A percentile compares a stretch with the other conserved stretches of the same genome.
Conservation (phyloP, 2,113 vertebrate genomes). For the Dermatemys mawii region DNA sequence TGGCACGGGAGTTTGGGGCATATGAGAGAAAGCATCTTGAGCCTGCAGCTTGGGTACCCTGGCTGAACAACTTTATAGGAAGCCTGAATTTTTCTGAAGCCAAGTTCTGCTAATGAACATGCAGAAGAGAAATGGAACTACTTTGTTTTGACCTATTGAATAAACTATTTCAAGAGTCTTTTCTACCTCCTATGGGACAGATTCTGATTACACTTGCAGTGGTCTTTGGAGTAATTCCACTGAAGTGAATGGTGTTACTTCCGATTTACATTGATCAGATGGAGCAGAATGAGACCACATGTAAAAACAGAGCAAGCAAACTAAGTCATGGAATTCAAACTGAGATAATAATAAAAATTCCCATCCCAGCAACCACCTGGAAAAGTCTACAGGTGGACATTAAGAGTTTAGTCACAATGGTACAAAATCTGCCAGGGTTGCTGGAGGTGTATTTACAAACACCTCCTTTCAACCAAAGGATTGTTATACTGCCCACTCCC, state of each 20-base stretch:
- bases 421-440: neutral
- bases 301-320: neutral
- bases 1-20: neutral
- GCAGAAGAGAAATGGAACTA: neutral
- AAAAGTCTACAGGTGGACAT: neutral
- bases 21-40: neutral
- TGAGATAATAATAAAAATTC: conserved; percentile 19
- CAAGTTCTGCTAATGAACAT: neutral
- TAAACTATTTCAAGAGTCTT: neutral
- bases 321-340: neutral
- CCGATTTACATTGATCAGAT: neutral
- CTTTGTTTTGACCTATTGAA: neutral
- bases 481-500: neutral
- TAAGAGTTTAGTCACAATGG: conserved; percentile 29
- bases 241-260: neutral
- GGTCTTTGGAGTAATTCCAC: neutral
- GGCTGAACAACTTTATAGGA: neutral
- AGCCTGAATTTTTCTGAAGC: neutral
- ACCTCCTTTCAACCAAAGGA: neutral
- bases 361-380: neutral
- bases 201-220: neutral
- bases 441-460: conserved; percentile 2
- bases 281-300: neutral
- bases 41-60: neutral
- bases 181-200: neutral